Conservation (phyloP, 2,797 vertebrate genomes). For the Melanotaenia pygmaea region DNA sequence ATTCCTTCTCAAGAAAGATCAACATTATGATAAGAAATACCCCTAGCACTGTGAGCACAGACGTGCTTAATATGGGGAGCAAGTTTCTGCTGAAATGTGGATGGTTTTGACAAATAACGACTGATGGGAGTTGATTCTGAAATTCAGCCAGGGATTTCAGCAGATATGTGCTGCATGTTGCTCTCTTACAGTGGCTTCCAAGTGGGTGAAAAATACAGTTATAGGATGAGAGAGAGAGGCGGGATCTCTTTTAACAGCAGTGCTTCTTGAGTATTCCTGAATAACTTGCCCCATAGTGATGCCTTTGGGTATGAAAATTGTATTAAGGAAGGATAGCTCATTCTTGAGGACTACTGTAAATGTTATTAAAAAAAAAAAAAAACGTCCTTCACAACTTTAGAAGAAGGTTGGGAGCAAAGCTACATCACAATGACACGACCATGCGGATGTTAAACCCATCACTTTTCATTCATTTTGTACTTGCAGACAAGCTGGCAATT, state of each 20-base stretch:
- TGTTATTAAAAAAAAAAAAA: slow-evolving; percentile 23
- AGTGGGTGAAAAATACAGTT: slow-evolving; percentile 33
- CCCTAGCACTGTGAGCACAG: slow-evolving; percentile 13
- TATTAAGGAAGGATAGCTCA: slow-evolving; percentile 44
- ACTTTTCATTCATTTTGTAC: slow-evolving; percentile 45
- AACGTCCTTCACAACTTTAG: slow-evolving; percentile 19
- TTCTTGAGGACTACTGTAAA: slow-evolving; percentile 29
- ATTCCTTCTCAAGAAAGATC: slow-evolving; percentile 57
- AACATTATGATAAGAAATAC: slow-evolving; percentile 58
- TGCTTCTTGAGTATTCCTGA: slow-evolving; percentile 52
- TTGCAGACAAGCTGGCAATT: slow-evolving; percentile 43
- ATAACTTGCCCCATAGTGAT: slow-evolving; percentile 59
- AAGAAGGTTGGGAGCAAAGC: slow-evolving; percentile 43
- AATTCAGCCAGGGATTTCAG: slow-evolving; percentile 45
- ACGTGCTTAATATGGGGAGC: slow-evolving; percentile 42
- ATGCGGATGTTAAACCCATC: slow-evolving; percentile 43
- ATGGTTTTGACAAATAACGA: slow-evolving; percentile 53
- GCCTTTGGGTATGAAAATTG: slow-evolving; percentile 56
- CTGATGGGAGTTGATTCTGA: slow-evolving; percentile 32
- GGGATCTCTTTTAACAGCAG: slow-evolving; percentile 49
- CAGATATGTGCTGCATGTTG: slow-evolving; percentile 3
- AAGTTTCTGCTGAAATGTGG: slow-evolving; percentile 41
- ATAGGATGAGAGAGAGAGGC: slow-evolving; percentile 35
- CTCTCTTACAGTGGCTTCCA: slow-evolving; percentile 26
- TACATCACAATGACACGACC: slow-evolving; percentile 15